These are phyloP conservation scores for Apodemia duryi DNA, from an alignment of 2,888 invertebrate species.

Conservation along the genomic window DNA sequence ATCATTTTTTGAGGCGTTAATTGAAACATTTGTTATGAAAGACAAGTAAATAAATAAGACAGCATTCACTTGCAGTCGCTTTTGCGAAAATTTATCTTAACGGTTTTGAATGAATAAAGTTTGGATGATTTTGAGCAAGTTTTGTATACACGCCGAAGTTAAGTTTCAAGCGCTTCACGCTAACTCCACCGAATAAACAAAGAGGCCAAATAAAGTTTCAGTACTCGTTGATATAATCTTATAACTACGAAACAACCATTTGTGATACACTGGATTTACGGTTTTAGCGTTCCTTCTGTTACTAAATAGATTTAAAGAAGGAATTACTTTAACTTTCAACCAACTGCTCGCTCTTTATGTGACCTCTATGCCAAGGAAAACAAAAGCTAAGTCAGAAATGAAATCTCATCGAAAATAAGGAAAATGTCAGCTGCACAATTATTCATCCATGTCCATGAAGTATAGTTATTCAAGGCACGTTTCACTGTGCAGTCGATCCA, in stretches of 20 bases:
- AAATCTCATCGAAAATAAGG: too few species aligned
- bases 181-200: slow-evolving; percentile 1
- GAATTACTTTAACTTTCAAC: too few species aligned
- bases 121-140: slow-evolving; percentile 11
- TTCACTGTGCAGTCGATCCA: too few species aligned
- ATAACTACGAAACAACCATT: slow-evolving; percentile 1
- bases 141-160: slow-evolving; percentile 4
- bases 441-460: too few species aligned
- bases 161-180: slow-evolving; percentile 9
- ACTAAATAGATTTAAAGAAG: too few species aligned
- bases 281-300: background rate
- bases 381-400: too few species aligned
- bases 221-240: background rate
- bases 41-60: slow-evolving; percentile 5
- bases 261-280: background rate
- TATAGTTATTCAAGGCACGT: too few species aligned
- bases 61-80: slow-evolving; percentile 11
- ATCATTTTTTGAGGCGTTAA: background rate
- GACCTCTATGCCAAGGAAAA: too few species aligned
- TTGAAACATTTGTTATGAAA: background rate
- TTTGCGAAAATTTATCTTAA: slow-evolving; percentile 21
- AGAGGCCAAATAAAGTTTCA: slow-evolving; percentile 5
- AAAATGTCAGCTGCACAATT: too few species aligned
- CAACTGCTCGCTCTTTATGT: too few species aligned
- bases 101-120: slow-evolving; percentile 22